A percentile compares a stretch with the other conserved stretches of the same genome.
phyloP scores from a whole-genome alignment of 2,888 invertebrate species.

The Drosophila villosipedis region DNA sequence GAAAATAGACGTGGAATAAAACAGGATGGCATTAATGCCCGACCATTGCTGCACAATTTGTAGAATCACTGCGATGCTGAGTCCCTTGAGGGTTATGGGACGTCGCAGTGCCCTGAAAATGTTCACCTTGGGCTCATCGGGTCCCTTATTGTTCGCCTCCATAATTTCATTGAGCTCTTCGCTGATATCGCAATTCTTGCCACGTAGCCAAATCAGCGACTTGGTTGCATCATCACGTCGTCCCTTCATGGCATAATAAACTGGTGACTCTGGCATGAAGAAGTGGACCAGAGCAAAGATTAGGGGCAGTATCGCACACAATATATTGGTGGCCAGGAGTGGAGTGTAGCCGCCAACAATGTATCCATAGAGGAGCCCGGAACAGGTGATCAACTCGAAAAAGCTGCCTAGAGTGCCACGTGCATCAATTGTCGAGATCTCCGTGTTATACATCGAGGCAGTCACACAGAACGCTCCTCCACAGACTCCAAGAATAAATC shows the following conservation, averaged over 20 bases:
- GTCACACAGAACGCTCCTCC: slow-evolving; percentile 91
- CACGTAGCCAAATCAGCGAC: slow-evolving; percentile 90
- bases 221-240: slow-evolving; percentile 88
- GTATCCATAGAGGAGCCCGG: slow-evolving; percentile 92
- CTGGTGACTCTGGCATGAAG: slow-evolving; percentile 94
- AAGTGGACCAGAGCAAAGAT: slow-evolving; percentile 89
- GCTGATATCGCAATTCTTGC: slow-evolving; percentile 88
- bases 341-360: slow-evolving; percentile 85
- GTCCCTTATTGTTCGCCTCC: slow-evolving; percentile 82
- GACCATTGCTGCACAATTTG: slow-evolving; percentile 95
- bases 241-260: slow-evolving; percentile 88
- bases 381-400: slow-evolving; percentile 92
- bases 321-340: slow-evolving; percentile 64
- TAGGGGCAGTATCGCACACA: slow-evolving; percentile 85
- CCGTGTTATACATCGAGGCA: slow-evolving; percentile 92
- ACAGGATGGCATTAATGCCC: slow-evolving; percentile 92
- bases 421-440: slow-evolving; percentile 92
- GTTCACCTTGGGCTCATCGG: slow-evolving; percentile 85
- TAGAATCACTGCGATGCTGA: slow-evolving; percentile 89
- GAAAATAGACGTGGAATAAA: slow-evolving; percentile 91
- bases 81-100: slow-evolving; percentile 87
- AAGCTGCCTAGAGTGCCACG: slow-evolving; percentile 93
- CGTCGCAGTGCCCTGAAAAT: slow-evolving; percentile 87
- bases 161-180: slow-evolving; percentile 82
- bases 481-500: slow-evolving; percentile 76